Evolutionary conservation across 1,140 invertebrate genomes (phyloP), one percentile per base, ranked within the genome.

Genomic region (Bactericera cockerelli): DNA sequence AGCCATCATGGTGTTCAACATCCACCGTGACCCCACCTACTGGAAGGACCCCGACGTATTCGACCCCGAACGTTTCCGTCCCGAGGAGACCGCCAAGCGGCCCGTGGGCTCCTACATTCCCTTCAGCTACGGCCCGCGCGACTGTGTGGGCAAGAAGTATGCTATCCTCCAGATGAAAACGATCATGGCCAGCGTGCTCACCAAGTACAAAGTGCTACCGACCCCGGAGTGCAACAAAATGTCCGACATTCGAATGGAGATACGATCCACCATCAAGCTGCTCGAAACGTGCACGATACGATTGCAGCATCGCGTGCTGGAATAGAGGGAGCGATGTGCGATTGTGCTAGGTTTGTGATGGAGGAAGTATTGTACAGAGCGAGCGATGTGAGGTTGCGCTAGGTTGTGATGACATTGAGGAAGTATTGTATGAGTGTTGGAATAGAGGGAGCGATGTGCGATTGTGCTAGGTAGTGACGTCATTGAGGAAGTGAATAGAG

Each of bases 61-160:
- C 65, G 71, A 81, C 65, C 81, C 81, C 0, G 77, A 82, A 55
- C 68, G 79, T 55, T 83, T 82, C 64, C 65, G 70, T n/a, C 63
- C 64, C 2, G 68, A 69, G 55, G 65, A 66, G 57, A 61, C 65
- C 22, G 53, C 60, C 11, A 64, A 63, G 11, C 66, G 75, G 26
- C 72, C 64, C 58, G 71, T 60, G 24, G 69, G 67, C 31, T 61
- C 71, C 1, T 79, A 74, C 63, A 65, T 79, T 28, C 79, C 79
- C 2, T 81, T 80, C 64, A 75, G 75, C 22, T 75, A 77, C 33
- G 77, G 76, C 14, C 68, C 70, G 2, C 63, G 75, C 38, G 74
- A 76, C 61, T 78, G 77, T 59, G 56, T 68, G 49, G 68, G 68
- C 66, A 63, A 38, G 22, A 19, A 56, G n/a, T 56, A 75, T 67